These are phyloP conservation scores for Brachypalpus laphriformis DNA, from an alignment of 2,888 invertebrate species.

Conservation along the genomic window DNA sequence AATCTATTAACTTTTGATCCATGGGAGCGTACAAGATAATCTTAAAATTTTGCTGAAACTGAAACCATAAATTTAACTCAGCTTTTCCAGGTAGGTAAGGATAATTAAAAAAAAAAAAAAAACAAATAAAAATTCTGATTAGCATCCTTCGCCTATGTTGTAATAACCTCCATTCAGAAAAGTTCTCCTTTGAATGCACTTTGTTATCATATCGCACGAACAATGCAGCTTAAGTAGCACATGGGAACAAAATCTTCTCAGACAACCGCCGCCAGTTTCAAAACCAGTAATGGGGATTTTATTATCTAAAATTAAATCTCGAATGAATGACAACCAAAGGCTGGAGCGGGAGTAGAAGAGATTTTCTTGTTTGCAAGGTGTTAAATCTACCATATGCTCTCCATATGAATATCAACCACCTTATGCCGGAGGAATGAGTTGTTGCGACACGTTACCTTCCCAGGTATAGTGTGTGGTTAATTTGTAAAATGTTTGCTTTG, in stretches of 20 bases:
- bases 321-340: conserved; percentile 55
- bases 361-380: conserved; percentile 69
- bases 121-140: conserved; percentile 5
- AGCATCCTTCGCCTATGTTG: conserved; percentile 16
- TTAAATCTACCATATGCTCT: conserved; percentile 64
- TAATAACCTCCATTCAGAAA: conserved; percentile 54
- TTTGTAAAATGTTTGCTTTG: conserved; percentile 49
- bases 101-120: neutral
- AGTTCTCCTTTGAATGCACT: conserved; percentile 34
- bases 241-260: conserved; percentile 60
- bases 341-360: conserved; percentile 25
- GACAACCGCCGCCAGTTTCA: conserved; percentile 64
- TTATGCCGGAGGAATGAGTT: conserved; percentile 35
- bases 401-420: conserved; percentile 51
- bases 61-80: conserved; percentile 21
- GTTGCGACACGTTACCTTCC: conserved; percentile 16
- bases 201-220: conserved; percentile 42
- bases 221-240: conserved; percentile 68
- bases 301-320: conserved; percentile 74
- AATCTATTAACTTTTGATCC: neutral
- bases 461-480: conserved; percentile 39
- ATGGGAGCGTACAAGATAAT: neutral
- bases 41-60: neutral
- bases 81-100: conserved; percentile 14
- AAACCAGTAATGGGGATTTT: conserved; percentile 73